Percentiles rank a stretch among this genome's conserved stretches.
phyloP scores from a whole-genome alignment of 2,797 vertebrate species.

The Molossus alvarezi region DNA sequence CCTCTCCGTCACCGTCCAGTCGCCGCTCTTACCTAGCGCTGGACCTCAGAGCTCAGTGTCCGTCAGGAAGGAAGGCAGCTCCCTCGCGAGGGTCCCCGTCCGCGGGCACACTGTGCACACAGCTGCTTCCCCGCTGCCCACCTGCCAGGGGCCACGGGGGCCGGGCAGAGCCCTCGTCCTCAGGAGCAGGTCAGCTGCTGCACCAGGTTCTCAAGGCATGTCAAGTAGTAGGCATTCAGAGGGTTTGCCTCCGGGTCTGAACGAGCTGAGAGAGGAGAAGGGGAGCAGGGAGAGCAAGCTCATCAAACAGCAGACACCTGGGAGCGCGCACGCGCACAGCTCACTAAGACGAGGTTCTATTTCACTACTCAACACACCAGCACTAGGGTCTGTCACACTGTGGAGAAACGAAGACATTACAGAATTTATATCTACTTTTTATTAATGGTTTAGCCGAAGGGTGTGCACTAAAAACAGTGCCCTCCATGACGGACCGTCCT shows the following conservation, averaged over 20 bases:
- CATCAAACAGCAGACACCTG: not conserved
- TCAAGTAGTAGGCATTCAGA: constrained; percentile 92
- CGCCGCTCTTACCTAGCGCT: not conserved
- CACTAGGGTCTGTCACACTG: not conserved
- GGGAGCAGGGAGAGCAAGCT: not conserved
- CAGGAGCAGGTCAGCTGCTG: constrained; percentile 91
- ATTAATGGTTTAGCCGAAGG: not conserved
- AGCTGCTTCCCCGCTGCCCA: not conserved
- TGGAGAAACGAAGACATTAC: not conserved
- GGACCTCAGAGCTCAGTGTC: not conserved
- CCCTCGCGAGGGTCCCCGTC: not conserved
- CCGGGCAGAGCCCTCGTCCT: not conserved
- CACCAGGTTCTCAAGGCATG: constrained; percentile 95
- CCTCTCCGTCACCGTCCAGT: not conserved
- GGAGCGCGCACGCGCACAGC: not conserved
- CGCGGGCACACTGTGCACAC: not conserved
- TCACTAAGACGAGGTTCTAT: not conserved
- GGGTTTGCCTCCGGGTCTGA: constrained; percentile 88
- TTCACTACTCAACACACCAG: not conserved
- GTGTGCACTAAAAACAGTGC: not conserved
- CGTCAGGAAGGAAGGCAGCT: rapidly evolving
- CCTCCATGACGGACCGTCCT: not conserved
- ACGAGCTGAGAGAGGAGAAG: constrained; percentile 88
- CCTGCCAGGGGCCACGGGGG: not conserved
- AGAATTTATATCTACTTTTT: constrained; percentile 7